Evolutionary conservation across 2,888 invertebrate species (phyloP).

Genomic region (Cordilura impudica): DNA sequence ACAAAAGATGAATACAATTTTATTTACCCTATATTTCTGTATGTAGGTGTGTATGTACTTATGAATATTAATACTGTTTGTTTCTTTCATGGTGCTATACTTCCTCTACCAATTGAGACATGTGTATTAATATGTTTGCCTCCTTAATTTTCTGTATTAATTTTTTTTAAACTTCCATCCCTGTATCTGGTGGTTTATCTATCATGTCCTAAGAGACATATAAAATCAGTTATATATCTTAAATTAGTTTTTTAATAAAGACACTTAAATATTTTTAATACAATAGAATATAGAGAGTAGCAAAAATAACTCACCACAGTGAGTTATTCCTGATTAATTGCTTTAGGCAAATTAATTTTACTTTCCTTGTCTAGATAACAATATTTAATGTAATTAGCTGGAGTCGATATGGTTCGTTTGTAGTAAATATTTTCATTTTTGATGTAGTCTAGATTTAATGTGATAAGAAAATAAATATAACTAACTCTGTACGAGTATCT

Average conservation of each 20-base stretch:
- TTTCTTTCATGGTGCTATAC: background rate
- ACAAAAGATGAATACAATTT: background rate
- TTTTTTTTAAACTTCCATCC: background rate
- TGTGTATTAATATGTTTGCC: background rate
- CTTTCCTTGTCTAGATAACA: background rate
- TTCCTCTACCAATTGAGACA: background rate
- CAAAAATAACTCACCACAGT: no score
- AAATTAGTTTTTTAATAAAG: no score
- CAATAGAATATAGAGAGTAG: no score
- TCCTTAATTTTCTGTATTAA: no score
- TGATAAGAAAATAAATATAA: background rate
- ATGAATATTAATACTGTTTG: background rate
- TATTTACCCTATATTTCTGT: background rate
- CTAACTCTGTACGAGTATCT: no score
- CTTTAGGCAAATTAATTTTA: constrained; percentile 23
- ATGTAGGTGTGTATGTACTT: constrained; percentile 17
- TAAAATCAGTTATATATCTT: no score
- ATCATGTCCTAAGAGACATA: background rate
- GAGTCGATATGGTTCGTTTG: background rate
- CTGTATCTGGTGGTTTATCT: background rate
- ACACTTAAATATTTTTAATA: no score
- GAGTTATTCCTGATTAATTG: background rate
- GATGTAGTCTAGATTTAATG: background rate
- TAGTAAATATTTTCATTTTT: background rate
- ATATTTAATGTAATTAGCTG: background rate